Percentiles rank a stretch among this genome's conserved stretches.
These are phyloP conservation scores for Macrostomum cliftonense DNA, from an alignment of 2,888 invertebrate species.

Conservation along the genomic window DNA sequence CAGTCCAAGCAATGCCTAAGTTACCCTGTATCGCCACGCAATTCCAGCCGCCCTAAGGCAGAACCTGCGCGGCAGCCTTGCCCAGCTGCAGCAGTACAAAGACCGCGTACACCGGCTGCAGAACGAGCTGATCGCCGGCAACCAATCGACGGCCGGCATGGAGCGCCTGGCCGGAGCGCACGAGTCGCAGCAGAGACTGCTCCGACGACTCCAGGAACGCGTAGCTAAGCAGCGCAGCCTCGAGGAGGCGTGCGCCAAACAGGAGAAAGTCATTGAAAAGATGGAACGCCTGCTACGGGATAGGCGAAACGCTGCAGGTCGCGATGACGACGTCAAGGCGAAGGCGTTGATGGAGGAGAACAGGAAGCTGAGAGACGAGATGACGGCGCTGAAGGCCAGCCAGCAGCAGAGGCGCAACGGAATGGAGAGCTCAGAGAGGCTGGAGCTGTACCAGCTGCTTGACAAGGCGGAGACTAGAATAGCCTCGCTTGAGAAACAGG, in stretches of 20 bases:
- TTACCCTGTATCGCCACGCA: no score
- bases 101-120: constrained; percentile 24
- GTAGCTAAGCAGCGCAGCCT: constrained; percentile 22
- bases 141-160: background rate
- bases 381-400: constrained; percentile 22
- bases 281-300: constrained; percentile 24
- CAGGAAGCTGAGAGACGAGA: constrained; percentile 21
- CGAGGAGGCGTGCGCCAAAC: constrained; percentile 28
- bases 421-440: constrained; percentile 19
- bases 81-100: constrained; percentile 25
- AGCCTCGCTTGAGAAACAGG: constrained; percentile 31
- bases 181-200: constrained; percentile 21
- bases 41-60: constrained; percentile 19
- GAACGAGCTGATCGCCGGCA: constrained; percentile 2
- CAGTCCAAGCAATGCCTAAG: no score
- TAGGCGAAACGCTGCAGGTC: constrained; percentile 7
- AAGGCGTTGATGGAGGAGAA: constrained; percentile 26
- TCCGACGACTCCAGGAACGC: constrained; percentile 24
- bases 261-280: constrained; percentile 31
- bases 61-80: constrained; percentile 22
- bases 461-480: constrained; percentile 29
- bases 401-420: no score
- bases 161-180: constrained; percentile 18
- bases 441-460: constrained; percentile 28
- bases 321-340: no score